These are phyloP conservation scores for Halictus rubicundus DNA, from an alignment of 1,140 invertebrate genomes.

Conservation along the genomic window DNA sequence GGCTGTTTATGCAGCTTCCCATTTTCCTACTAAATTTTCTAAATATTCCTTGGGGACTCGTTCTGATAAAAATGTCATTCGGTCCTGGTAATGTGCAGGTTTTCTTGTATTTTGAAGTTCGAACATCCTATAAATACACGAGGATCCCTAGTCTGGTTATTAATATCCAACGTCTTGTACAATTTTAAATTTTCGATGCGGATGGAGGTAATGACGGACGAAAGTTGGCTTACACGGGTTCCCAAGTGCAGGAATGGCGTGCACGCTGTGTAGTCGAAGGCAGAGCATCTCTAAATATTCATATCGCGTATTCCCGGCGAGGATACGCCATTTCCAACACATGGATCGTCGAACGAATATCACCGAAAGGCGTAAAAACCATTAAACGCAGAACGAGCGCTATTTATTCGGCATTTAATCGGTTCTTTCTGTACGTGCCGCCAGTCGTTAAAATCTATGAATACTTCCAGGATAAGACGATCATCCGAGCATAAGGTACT, in stretches of 20 bases:
- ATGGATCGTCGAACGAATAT: constrained; percentile 54
- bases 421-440: constrained; percentile 38
- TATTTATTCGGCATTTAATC: constrained; percentile 63
- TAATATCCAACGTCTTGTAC: no score
- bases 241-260: constrained; percentile 19
- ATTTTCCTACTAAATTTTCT: no score
- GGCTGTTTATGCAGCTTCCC: no score
- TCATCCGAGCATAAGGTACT: background rate
- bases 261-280: constrained; percentile 39
- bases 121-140: no score
- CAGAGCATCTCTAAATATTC: constrained; percentile 57
- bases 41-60: no score
- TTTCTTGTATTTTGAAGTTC: no score
- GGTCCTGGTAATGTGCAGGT: no score
- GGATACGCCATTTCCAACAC: constrained; percentile 43
- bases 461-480: background rate
- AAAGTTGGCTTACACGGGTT: background rate
- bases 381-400: constrained; percentile 52
- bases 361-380: constrained; percentile 56
- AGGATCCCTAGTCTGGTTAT: no score
- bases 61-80: no score
- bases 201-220: background rate
- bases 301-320: constrained; percentile 52
- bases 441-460: constrained; percentile 13
- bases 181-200: no score